Evolutionary conservation across 1,140 invertebrate species (phyloP).

Genomic region (Pseudachorutes palmiensis): DNA sequence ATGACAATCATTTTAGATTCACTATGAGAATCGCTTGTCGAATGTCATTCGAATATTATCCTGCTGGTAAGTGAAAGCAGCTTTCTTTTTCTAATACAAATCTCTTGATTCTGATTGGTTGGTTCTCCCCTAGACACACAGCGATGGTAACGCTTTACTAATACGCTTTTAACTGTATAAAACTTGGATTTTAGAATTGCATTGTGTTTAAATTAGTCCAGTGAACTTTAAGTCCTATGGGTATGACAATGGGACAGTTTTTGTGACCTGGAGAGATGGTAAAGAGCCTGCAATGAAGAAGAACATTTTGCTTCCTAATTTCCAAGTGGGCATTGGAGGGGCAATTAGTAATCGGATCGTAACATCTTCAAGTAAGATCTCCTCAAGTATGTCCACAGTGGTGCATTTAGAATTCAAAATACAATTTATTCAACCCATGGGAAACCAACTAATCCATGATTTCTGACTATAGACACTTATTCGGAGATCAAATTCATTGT

Average conservation of each 20-base stretch:
- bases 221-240: constrained; percentile 4
- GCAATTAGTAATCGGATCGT: neutral
- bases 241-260: constrained; percentile 6
- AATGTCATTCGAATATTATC: constrained; percentile 1
- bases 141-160: neutral
- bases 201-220: neutral
- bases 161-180: neutral
- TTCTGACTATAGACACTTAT: neutral
- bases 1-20: neutral
- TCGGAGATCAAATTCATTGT: constrained; percentile 9
- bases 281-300: constrained; percentile 1
- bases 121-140: neutral
- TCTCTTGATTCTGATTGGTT: neutral
- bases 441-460: neutral
- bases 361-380: neutral
- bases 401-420: neutral
- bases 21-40: constrained; percentile 6
- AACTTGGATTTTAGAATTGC: neutral
- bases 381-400: constrained; percentile 3
- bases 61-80: neutral
- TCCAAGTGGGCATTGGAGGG: constrained; percentile 6
- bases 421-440: neutral
- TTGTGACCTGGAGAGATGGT: neutral
- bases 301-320: constrained; percentile 2
- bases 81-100: neutral